Conservation (phyloP, 2,113 vertebrate genomes). For the Varanus komodoensis region DNA sequence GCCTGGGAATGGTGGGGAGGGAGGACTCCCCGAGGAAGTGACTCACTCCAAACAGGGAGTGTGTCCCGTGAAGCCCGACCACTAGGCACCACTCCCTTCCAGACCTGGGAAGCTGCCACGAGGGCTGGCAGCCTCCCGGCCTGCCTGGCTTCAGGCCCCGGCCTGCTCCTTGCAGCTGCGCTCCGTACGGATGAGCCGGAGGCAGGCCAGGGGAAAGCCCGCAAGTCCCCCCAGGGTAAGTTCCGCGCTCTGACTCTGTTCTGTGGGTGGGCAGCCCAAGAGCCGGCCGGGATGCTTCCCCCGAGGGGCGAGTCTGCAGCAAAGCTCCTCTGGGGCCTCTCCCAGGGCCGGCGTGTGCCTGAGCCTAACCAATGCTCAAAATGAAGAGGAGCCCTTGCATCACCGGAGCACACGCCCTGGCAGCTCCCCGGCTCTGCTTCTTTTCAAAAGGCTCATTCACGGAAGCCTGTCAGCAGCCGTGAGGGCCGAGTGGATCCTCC, state of each 20-base stretch:
- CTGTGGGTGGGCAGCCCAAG: accelerated
- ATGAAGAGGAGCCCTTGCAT: no score
- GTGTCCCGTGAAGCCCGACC: neutral
- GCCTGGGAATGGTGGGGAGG: neutral
- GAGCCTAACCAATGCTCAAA: no score
- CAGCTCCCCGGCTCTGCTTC: neutral
- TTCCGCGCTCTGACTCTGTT: neutral
- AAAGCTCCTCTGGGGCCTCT: neutral
- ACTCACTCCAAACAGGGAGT: neutral
- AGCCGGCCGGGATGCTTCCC: no score
- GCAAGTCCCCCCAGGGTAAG: neutral
- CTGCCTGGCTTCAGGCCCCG: neutral
- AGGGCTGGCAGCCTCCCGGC: no score
- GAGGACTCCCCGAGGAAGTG: neutral
- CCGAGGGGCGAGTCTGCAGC: no score
- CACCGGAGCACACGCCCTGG: no score
- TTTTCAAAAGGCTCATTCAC: neutral
- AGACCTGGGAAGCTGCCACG: no score
- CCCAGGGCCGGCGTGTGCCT: no score
- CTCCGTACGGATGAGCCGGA: neutral
- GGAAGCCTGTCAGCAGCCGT: neutral
- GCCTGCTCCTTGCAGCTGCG: neutral
- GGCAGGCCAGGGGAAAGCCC: neutral
- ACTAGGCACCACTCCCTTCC: neutral
- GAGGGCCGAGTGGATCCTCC: neutral